These are phyloP conservation scores for Plebejus argus DNA, from an alignment of 2,888 invertebrate species.

Conservation along the genomic window DNA sequence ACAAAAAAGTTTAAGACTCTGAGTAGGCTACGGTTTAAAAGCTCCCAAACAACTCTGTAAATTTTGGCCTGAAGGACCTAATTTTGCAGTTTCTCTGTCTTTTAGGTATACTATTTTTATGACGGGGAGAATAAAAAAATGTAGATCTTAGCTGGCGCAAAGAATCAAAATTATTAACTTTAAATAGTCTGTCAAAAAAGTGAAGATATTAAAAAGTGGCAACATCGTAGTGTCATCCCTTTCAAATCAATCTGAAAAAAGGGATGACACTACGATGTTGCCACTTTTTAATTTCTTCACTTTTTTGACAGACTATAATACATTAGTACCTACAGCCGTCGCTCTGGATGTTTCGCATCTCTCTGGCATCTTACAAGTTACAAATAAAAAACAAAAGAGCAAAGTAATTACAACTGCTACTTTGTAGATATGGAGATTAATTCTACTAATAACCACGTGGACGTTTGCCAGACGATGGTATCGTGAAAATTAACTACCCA, in stretches of 20 bases:
- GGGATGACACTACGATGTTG: too few species aligned
- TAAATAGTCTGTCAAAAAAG: too few species aligned
- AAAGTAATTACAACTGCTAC: slow-evolving; percentile 10
- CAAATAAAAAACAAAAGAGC: slow-evolving; percentile 8
- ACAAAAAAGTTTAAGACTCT: neutral
- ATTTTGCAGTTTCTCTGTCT: neutral
- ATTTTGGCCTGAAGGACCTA: neutral
- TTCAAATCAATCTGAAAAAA: too few species aligned
- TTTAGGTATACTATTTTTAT: neutral
- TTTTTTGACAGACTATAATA: too few species aligned
- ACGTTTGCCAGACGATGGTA: slow-evolving; percentile 27
- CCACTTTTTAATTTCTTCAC: too few species aligned
- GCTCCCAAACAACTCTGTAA: too few species aligned
- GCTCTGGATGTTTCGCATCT: neutral
- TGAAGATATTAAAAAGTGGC: too few species aligned
- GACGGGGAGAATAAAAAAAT: neutral
- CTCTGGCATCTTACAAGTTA: neutral
- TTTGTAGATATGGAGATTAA: slow-evolving; percentile 30
- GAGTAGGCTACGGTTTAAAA: too few species aligned
- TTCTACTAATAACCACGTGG: slow-evolving; percentile 14
- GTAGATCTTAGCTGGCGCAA: neutral
- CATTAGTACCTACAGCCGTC: neutral
- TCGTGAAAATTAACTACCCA: slow-evolving; percentile 16
- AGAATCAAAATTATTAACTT: neutral
- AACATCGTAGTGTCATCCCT: too few species aligned